phyloP scores from a whole-genome alignment of 2,888 invertebrate species.

The Muscina levida region DNA sequence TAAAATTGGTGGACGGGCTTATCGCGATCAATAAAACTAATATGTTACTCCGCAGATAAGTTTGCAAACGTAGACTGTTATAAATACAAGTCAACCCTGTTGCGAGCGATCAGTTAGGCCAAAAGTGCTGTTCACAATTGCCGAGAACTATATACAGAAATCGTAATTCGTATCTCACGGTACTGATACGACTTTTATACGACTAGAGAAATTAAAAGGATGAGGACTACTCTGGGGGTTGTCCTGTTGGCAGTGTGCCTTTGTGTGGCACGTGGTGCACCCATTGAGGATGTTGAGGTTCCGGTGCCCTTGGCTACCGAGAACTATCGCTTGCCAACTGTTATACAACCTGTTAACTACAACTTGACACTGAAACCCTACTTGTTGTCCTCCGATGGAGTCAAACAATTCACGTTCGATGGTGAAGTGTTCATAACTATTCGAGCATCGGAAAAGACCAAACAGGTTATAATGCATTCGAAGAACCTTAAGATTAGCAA shows the following conservation, averaged over 20 bases:
- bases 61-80: slow-evolving; percentile 26
- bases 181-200: too few species aligned
- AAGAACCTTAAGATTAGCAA: slow-evolving; percentile 78
- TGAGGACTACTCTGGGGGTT: slow-evolving; percentile 49
- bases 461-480: slow-evolving; percentile 80
- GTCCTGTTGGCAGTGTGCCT: slow-evolving; percentile 68
- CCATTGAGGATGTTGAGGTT: slow-evolving; percentile 59
- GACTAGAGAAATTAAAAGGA: too few species aligned
- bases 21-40: slow-evolving; percentile 44
- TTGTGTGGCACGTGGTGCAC: slow-evolving; percentile 62
- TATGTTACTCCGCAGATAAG: slow-evolving; percentile 22
- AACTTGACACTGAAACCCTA: slow-evolving; percentile 81
- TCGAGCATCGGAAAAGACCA: slow-evolving; percentile 77
- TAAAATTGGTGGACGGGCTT: slow-evolving; percentile 30
- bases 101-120: slow-evolving; percentile 65
- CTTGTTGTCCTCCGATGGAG: slow-evolving; percentile 76
- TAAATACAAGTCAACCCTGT: slow-evolving; percentile 42
- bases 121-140: slow-evolving; percentile 53
- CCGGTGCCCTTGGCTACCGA: slow-evolving; percentile 35
- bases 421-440: slow-evolving; percentile 80
- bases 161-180: too few species aligned
- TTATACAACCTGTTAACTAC: slow-evolving; percentile 81
- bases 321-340: slow-evolving; percentile 73
- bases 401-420: slow-evolving; percentile 75
- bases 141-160: too few species aligned